Base-by-base conservation (phyloP, 2,888 invertebrate species). In the Quadroppia sp. region DNA sequence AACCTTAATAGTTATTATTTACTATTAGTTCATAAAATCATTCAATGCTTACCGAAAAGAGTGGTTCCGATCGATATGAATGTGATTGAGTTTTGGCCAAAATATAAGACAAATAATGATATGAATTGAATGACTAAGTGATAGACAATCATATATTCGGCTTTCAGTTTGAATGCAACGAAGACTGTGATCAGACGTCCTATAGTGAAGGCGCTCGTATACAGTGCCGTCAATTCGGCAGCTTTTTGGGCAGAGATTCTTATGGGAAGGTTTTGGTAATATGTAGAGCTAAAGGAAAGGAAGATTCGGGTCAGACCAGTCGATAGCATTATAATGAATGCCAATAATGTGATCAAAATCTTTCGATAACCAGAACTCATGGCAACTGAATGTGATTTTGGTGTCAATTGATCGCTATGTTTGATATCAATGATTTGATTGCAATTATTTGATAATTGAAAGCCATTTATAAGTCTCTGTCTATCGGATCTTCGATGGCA, bases 111-210 rank as follows among this genome's bases (percentile, higher is more conserved):
- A 1, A n/a, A 15, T n/a, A 64, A 2, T 1, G 61, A n/a, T 7
- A 36, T 20, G 11, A 36, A 1, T 1, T 30, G 1, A 17, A 36
- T 64, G 15, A 64, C 9, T 2, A 36, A 9, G 20, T 36, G 36
- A 64, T 64, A 64, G 13, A 15, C 11, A 32, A 64, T 7, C 61
- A n/a, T n/a, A n/a, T n/a, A n/a, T n/a, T n/a, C n/a, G n/a, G n/a
- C n/a, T n/a, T n/a, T n/a, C n/a, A n/a, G n/a, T n/a, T n/a, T n/a
- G n/a, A n/a, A n/a, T n/a, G 61, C 32, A n/a, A 64, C 30, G 17
- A 20, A 64, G 17, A 30, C 61, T 1, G 61, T 20, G 7, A 64
- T 13, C 2, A n/a, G 2, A 13, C 20, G n/a, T 1, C 61, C 61
- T 0, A 36, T 2, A 17, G 61, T 20, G 9, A 9, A 36, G 9